These are phyloP conservation scores for Zenarchopterus dispar DNA, from an alignment of 2,797 vertebrate genomes.

Conservation along the genomic window DNA sequence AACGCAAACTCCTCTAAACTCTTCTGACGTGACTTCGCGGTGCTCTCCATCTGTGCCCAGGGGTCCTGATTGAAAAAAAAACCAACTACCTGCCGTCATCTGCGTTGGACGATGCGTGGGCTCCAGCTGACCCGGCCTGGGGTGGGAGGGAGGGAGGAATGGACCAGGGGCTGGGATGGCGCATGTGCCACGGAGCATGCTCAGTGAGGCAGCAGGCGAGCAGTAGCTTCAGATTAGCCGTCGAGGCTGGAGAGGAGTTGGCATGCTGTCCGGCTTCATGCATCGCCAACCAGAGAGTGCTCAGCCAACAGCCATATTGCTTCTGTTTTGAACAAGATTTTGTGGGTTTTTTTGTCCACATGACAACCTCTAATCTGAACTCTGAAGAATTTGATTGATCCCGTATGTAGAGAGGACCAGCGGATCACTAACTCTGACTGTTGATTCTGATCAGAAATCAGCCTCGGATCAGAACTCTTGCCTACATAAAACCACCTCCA, in stretches of 20 bases:
- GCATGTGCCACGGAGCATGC: conserved; percentile 49
- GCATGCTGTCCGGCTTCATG: conserved; percentile 70
- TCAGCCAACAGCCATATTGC: conserved; percentile 1
- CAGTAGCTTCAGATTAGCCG: conserved; percentile 76
- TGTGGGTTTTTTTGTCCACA: background rate
- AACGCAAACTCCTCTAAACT: conserved; percentile 30
- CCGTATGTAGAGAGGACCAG: background rate
- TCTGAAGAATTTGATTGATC: background rate
- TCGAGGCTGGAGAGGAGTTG: conserved; percentile 71
- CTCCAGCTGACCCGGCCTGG: background rate
- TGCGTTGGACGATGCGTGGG: conserved; percentile 24
- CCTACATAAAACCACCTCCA: no score
- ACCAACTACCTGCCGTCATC: conserved; percentile 15
- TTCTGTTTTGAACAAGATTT: conserved; percentile 27
- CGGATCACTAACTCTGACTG: background rate
- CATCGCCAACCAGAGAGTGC: conserved; percentile 58
- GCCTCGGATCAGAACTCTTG: no score
- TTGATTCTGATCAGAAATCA: no score
- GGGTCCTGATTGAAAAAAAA: conserved; percentile 29
- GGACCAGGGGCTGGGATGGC: conserved; percentile 34
- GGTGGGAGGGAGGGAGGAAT: conserved; percentile 1
- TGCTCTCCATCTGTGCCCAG: conserved; percentile 38
- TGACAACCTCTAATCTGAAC: background rate
- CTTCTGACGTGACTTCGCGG: conserved; percentile 45
- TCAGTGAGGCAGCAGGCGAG: conserved; percentile 69